A percentile compares a stretch with the other conserved stretches of the same genome.
phyloP scores from a whole-genome alignment of 2,797 vertebrate species.

The Peromyscus aztecus region DNA sequence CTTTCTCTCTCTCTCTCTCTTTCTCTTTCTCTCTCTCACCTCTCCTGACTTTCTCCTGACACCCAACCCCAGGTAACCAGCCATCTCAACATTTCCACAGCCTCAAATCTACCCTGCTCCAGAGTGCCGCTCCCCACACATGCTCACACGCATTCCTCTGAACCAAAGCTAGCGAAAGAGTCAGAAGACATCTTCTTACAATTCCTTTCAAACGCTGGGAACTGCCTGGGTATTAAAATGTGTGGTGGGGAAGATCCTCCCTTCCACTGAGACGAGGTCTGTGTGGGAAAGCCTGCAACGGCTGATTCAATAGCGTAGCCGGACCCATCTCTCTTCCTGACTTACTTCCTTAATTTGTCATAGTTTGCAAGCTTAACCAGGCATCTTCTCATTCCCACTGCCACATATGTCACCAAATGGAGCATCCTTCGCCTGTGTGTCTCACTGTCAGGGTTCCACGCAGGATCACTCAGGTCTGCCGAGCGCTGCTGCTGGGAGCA shows the following conservation, averaged over 20 bases:
- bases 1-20: background rate
- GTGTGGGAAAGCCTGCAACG: background rate
- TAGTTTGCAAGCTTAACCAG: background rate
- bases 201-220: background rate
- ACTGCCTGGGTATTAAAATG: background rate
- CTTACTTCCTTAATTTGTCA: constrained; percentile 11
- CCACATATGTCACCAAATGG: background rate
- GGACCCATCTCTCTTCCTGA: background rate
- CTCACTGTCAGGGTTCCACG: background rate
- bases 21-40: too few relatives aligned
- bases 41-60: background rate
- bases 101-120: too few relatives aligned
- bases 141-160: background rate
- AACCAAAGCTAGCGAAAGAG: too few relatives aligned
- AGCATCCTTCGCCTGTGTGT: background rate
- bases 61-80: background rate
- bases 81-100: background rate
- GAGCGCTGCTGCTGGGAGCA: background rate
- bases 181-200: too few relatives aligned
- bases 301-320: background rate
- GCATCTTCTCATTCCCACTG: background rate
- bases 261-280: background rate
- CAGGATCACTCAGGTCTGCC: background rate
- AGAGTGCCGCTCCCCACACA: too few relatives aligned
- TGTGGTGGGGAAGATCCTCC: background rate